Evolutionary conservation across 2,797 vertebrate species (phyloP), one percentile per base, ranked within the genome.

Genomic region (Amniataba percoides): DNA sequence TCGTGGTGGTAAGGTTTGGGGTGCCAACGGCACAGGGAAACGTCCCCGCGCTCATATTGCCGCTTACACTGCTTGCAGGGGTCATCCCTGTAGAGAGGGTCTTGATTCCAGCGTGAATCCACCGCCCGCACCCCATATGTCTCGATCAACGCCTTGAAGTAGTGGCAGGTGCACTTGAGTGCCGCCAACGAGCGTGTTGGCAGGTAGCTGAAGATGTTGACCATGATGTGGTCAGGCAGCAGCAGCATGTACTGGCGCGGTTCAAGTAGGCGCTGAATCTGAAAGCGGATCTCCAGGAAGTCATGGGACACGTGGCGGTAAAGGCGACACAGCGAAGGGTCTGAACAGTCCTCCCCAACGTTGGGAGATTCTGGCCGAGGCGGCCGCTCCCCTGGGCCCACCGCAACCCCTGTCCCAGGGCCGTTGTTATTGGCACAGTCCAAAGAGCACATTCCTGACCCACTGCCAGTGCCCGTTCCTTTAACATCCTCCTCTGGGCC

Each of bases 1-100:
- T 99, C 98, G 7, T 99, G 98, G 97, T 99, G 98, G 94, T 99
- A 99, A 93, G 98, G 98, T 91, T 99, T 99, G 89, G 98, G 97
- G 92, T 99, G 98, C 98, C 98, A 99, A 6, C 98, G 96, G 93
- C 98, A 99, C 53, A 99, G 95, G 0, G 98, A 99, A 64, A 99
- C 97, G 0, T 99, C 98, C 7, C 98, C 98, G 1, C 96, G 95
- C 90, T 96, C 95, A 5, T 98, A 98, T 0, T 95, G 95, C 78
- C 96, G 96, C 89, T 97, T 97, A 85, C 98, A 99, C 93, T 99
- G 98, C 91, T 99, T 99, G 91, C 98, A 99, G 53, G 98, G 98
- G 88, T 99, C 98, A 0, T 99, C 98, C 0, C 97, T 95, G 87
- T 99, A 99, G 0, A 97, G 94, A 0, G 98, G 98, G 89, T 99